A percentile compares a stretch with the other conserved stretches of the same genome.
Evolutionary conservation across 2,888 invertebrate species (phyloP).

Genomic region (Malacosoma neustria): DNA sequence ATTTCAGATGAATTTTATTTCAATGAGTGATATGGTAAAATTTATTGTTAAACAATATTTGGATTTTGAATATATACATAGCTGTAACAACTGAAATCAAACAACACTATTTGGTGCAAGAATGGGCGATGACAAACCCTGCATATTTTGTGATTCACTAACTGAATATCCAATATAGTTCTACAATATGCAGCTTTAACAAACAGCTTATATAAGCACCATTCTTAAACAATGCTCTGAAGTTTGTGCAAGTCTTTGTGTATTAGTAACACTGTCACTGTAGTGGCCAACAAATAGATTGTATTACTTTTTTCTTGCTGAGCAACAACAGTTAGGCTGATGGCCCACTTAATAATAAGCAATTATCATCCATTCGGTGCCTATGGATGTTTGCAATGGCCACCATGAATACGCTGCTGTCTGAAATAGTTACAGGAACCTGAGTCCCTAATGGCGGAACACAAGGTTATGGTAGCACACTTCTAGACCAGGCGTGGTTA

Average conservation of each 20-base stretch:
- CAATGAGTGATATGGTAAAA: slow-evolving; percentile 78
- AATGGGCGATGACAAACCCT: slow-evolving; percentile 40
- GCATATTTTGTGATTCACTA: slow-evolving; percentile 25
- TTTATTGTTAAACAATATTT: slow-evolving; percentile 6
- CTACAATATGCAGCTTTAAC: neutral
- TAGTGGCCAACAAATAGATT: too few relatives aligned
- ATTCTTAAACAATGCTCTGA: neutral
- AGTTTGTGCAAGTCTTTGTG: neutral
- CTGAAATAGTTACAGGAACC: too few relatives aligned
- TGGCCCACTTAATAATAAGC: too few relatives aligned
- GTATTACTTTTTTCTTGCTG: too few relatives aligned
- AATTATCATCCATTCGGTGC: too few relatives aligned
- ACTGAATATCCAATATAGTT: neutral
- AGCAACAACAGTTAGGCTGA: too few relatives aligned
- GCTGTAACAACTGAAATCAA: slow-evolving; percentile 18
- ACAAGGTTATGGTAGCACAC: too few relatives aligned
- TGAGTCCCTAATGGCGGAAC: too few relatives aligned
- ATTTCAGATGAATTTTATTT: slow-evolving; percentile 54
- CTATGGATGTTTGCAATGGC: too few relatives aligned
- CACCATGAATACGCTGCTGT: too few relatives aligned
- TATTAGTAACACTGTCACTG: too few relatives aligned
- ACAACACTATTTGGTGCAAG: slow-evolving; percentile 30
- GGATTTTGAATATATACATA: slow-evolving; percentile 14
- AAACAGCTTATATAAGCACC: neutral
- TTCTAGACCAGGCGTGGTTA: too few relatives aligned